Conservation (phyloP, 2,113 vertebrate species). For the Hemiscyllium ocellatum region DNA sequence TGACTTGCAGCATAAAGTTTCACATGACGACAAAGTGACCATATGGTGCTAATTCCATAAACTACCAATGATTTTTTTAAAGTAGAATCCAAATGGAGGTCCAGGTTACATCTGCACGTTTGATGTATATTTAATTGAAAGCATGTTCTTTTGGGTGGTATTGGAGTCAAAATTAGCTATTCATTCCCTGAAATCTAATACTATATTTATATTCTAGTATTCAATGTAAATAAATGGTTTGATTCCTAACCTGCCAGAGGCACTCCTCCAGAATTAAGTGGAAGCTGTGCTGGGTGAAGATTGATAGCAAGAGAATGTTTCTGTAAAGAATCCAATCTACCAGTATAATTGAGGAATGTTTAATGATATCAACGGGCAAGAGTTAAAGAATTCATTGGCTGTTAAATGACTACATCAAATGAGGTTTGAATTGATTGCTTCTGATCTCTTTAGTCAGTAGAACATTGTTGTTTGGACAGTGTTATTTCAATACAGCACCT, state of each 20-base stretch:
- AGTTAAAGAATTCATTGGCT: not conserved
- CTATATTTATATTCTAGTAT: not conserved
- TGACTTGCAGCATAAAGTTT: not conserved
- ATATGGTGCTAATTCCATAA: not conserved
- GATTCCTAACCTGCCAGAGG: not conserved
- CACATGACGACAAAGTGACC: not conserved
- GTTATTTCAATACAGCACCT: not conserved
- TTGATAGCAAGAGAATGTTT: not conserved
- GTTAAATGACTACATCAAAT: not conserved
- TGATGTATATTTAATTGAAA: not conserved
- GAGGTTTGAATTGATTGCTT: not conserved
- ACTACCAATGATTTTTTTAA: not conserved
- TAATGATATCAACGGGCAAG: not conserved
- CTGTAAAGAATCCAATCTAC: not conserved
- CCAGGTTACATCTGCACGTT: not conserved
- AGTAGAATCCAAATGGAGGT: not conserved
- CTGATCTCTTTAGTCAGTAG: not conserved
- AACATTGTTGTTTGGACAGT: not conserved
- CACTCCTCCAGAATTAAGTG: not conserved
- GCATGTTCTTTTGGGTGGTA: not conserved
- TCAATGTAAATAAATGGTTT: not conserved
- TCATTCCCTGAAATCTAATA: not conserved
- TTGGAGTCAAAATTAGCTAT: not conserved
- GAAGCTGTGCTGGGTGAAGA: not conserved
- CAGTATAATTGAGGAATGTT: not conserved